Conservation (phyloP, 2,797 vertebrate species). For the Staurois parvus region DNA sequence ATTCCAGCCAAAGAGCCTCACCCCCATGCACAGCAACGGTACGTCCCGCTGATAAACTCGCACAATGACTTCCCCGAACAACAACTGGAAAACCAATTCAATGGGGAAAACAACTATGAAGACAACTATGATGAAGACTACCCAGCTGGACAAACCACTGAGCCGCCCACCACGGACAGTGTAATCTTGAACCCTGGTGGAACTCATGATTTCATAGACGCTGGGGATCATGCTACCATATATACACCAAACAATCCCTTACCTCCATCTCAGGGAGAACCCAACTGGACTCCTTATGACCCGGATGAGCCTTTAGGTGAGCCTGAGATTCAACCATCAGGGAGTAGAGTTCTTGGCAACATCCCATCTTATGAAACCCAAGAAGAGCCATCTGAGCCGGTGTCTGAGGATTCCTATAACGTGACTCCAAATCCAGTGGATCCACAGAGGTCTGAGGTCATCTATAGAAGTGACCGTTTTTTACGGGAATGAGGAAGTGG, state of each 20-base stretch:
- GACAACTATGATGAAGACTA: conserved; percentile 74
- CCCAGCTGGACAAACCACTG: conserved; percentile 59
- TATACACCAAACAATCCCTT: conserved; percentile 37
- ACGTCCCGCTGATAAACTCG: conserved; percentile 51
- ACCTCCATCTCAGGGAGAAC: conserved; percentile 39
- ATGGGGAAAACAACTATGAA: conserved; percentile 67
- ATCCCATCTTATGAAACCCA: not conserved
- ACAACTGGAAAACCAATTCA: conserved; percentile 73
- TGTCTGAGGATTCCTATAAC: not conserved
- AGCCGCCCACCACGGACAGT: not conserved
- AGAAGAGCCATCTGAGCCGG: conserved; percentile 31
- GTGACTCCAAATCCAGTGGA: conserved; percentile 26
- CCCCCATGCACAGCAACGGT: conserved; percentile 63
- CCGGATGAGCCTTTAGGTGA: conserved; percentile 54
- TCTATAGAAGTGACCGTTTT: conserved; percentile 75
- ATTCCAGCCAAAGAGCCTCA: conserved; percentile 74
- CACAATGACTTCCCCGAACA: conserved; percentile 25
- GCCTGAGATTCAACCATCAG: conserved; percentile 19
- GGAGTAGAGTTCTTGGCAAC: conserved; percentile 19
- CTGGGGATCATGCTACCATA: conserved; percentile 1
- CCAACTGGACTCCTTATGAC: conserved; percentile 29
- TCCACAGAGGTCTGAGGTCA: not conserved
- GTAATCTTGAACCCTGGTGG: not conserved
- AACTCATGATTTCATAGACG: conserved; percentile 21
- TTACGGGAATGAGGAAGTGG: conserved; percentile 69